A percentile compares a stretch with the other conserved stretches of the same genome.
Evolutionary conservation across 1,140 invertebrate genomes (phyloP).

Genomic region (Euschistus heros): DNA sequence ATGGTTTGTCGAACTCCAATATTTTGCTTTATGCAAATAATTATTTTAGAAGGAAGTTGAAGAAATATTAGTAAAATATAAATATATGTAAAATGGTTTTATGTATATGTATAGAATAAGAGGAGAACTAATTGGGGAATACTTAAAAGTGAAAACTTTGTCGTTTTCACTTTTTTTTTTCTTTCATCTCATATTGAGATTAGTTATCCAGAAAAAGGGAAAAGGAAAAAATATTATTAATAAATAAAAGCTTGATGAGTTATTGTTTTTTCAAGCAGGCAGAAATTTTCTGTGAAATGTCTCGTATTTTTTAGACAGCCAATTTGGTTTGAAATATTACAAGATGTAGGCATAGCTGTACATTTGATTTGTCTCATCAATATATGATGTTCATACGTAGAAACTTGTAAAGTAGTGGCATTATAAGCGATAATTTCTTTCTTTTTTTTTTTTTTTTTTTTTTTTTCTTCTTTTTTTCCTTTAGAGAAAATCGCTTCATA

Average conservation of each 20-base stretch:
- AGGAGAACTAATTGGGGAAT: background rate
- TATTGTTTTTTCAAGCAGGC: background rate
- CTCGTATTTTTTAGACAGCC: background rate
- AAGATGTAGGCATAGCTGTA: background rate
- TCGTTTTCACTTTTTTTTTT: slow-evolving; percentile 2
- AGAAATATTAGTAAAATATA: background rate
- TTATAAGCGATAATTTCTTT: background rate
- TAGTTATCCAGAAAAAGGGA: background rate
- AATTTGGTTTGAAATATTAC: background rate
- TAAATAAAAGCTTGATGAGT: background rate
- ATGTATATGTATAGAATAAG: background rate
- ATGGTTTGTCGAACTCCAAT: background rate
- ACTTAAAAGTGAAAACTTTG: background rate
- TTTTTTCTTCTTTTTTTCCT: background rate
- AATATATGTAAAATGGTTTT: background rate
- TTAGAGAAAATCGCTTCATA: background rate
- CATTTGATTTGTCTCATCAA: background rate
- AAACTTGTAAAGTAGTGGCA: background rate
- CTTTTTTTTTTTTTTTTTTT: background rate
- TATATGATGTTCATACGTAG: background rate
- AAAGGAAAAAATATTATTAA: no score
- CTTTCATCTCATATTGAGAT: slow-evolving; percentile 17
- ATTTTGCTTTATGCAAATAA: background rate
- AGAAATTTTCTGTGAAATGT: background rate
- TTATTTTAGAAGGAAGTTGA: background rate